Base-by-base conservation (phyloP, 2,888 invertebrate species). In the Gibbula magus region DNA sequence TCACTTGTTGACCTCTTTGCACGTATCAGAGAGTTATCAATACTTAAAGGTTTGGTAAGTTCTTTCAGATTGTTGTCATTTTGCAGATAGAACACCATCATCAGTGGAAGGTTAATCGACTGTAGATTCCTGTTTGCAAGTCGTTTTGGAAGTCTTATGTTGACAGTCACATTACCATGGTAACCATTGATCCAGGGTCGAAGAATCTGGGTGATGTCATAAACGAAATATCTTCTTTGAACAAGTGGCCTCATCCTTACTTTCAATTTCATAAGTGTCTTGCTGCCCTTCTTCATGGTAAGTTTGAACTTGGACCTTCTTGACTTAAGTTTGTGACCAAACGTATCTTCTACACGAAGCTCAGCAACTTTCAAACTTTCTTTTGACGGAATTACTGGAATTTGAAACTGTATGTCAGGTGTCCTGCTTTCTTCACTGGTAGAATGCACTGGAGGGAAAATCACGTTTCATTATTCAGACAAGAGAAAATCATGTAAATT, bases 41-140 rank as follows among this genome's bases (percentile, higher is more conserved):
- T 70, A 16, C 8, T 45, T n/a, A 16, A 20, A n/a, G 82, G 84
- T 67, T 85, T 80, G 79, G 86, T 87, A 74, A 89, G 83, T 29
- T 82, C 77, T 75, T 83, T 85, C 56, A 89, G 79, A 73, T 89
- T 88, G 32, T 86, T 82, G 35, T 84, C 81, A 75, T 90, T 87
- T 76, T 88, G 78, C 32, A 86, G 76, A 45, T 85, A 86, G 20
- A 88, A 75, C 1, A 84, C 82, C 2, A 87, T 81, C 56, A 87
- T 32, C 22, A 13, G 39, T 13, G 16, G 35, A 18, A 20, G 10
- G 20, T 22, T n/a, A 16, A 13, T 4, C 70, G 25, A 51, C 54
- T 52, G 22, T 52, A 51, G 52, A 10, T 20, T 29, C 32, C 10
- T 25, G 18, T 35, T 22, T 10, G 10, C n/a, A 52, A 54, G 54